These are phyloP conservation scores for Aphaenogaster floridana DNA, from an alignment of 1,140 invertebrate species.

Conservation along the genomic window DNA sequence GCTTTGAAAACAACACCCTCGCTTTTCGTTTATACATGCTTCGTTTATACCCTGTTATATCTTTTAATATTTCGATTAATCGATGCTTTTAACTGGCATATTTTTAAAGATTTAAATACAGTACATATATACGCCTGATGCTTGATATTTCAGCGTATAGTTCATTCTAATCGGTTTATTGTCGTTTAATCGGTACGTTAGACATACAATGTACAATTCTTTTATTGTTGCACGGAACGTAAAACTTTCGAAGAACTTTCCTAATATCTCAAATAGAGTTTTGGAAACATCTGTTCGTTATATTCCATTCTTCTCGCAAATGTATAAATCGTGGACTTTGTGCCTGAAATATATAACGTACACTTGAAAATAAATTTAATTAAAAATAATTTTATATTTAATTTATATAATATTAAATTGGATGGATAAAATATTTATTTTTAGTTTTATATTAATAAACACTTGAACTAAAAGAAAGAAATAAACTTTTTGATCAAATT, in stretches of 20 bases:
- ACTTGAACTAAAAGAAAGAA: background rate
- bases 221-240: background rate
- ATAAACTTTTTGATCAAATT: background rate
- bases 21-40: background rate
- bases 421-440: background rate
- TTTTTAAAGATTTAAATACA: background rate
- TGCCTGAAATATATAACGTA: background rate
- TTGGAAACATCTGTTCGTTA: background rate
- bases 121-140: background rate
- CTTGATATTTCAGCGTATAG: background rate
- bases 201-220: background rate
- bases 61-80: background rate
- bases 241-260: background rate
- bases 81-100: background rate
- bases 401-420: background rate
- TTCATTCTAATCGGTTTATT: background rate
- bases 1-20: background rate
- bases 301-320: background rate
- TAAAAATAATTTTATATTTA: background rate
- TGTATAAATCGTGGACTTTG: background rate
- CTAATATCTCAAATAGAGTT: background rate
- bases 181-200: background rate
- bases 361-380: background rate
- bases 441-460: conserved; percentile 1
- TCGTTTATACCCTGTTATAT: background rate